Evolutionary conservation across 2,888 invertebrate species (phyloP).

Genomic region (Halictus ligatus): DNA sequence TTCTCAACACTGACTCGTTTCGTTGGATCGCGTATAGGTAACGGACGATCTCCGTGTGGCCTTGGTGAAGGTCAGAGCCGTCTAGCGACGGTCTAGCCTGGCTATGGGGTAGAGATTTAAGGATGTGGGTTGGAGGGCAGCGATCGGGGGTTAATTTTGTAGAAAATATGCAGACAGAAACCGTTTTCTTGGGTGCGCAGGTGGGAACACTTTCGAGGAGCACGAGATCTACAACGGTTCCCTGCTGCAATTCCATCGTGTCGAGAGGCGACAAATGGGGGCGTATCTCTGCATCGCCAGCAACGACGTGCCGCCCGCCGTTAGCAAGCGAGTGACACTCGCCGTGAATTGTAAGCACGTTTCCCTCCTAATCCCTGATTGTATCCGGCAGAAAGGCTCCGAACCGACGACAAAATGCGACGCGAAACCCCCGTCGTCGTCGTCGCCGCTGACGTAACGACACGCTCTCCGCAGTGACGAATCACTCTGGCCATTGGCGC

Average conservation of each 20-base stretch:
- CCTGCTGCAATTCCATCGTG: slow-evolving; percentile 89
- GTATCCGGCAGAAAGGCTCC: slow-evolving; percentile 49
- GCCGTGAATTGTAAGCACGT: slow-evolving; percentile 93
- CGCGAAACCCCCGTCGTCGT: not conserved
- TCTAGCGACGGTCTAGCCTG: not conserved
- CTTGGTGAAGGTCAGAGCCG: not conserved
- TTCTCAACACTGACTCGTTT: not conserved
- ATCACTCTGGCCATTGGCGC: slow-evolving; percentile 28
- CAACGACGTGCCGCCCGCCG: slow-evolving; percentile 96
- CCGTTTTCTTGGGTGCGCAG: slow-evolving; percentile 67
- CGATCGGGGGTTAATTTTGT: slow-evolving; percentile 20
- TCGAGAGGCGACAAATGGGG: slow-evolving; percentile 96
- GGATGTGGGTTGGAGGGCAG: not conserved
- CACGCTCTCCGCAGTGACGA: slow-evolving; percentile 20
- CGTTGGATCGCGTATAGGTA: not conserved
- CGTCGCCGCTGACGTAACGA: slow-evolving; percentile 27
- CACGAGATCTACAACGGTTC: slow-evolving; percentile 91
- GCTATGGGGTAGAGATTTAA: not conserved
- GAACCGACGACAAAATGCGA: slow-evolving; percentile 42
- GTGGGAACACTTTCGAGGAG: slow-evolving; percentile 74
- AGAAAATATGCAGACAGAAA: slow-evolving; percentile 49
- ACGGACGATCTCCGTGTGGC: not conserved
- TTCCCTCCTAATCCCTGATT: slow-evolving; percentile 56
- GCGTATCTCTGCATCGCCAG: slow-evolving; percentile 96
- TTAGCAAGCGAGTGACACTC: slow-evolving; percentile 94